Evolutionary conservation across 1,140 invertebrate species (phyloP), one percentile per base, ranked within the genome.

Genomic region (Spodoptera litura): DNA sequence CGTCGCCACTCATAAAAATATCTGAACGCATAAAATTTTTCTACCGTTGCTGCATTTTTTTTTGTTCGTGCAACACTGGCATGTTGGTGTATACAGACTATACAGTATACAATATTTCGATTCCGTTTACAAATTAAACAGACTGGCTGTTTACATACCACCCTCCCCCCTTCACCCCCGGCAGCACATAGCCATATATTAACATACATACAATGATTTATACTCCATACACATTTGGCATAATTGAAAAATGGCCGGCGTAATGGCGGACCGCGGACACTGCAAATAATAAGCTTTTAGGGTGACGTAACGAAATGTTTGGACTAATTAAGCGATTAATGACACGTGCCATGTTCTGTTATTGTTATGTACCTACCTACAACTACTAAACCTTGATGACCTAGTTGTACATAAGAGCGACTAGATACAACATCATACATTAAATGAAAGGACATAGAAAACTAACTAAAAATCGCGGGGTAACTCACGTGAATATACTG

Each of bases 201-300:
- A 76, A 83, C 79, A 81, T 86, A 85, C 83, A 80, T 87, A 84
- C 78, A 85, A 90, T 91, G 90, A 92, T 93, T 91, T 92, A 91
- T 88, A 88, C 88, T 87, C 76, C 84, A 85, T 87, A 89, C 84
- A 91, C 91, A 94, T 94, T 94, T 94, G 87, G 89, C 83, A 90
- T 94, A 94, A 94, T 93, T 94, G 92, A 93, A 94, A 94, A 94
- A 94, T 92, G 92, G 91, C 89, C 79, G 80, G 53, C 59, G 80
- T 92, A 91, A 92, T 92, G 89, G 87, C 79, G 77, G 70, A 79
- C 82, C 85, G 80, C 74, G 87, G 87, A 87, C 89, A 88, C 86
- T 84, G 85, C 86, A 88, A 89, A 88, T 91, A 88, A 87, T 88
- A 87, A 85, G 83, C 81, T 86, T 89, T 85, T 78, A 81, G 61